Base-by-base conservation (phyloP, 2,888 invertebrate species). In the Yponomeuta malinellus region DNA sequence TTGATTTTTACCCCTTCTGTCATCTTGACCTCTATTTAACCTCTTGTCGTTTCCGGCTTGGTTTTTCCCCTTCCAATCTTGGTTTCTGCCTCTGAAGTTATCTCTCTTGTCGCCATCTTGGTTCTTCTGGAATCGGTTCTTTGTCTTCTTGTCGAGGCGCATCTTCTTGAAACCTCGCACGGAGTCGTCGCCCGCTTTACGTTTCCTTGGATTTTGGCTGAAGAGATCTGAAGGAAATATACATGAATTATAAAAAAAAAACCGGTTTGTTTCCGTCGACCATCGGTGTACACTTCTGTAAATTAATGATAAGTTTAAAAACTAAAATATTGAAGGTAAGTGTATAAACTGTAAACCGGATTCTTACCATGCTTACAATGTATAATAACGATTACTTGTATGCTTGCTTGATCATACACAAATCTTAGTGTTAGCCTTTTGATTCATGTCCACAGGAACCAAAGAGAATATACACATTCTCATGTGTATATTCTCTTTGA, bases 141-240 rank as follows among this genome's bases (percentile, higher is more conserved):
- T 80, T 1, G 86, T 72, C 75, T 89, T 91, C 72, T 86, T 90
- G 72, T 92, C 90, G 72, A 90, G 77, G 69, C 90, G 79, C 87
- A 90, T 87, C 74, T 90, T 92, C 73, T 92, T 92, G 75, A 90
- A 89, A 2, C 91, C 91, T 71, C 92, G 79, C 0, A 84, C 80
- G 63, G 82, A 80, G 69, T 84, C 85, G 63, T 86, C 88, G 8
- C 83, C 87, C 0, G 81, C 74, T 77, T 86, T 90, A 2, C 90
- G 79, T 76, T 91, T 91, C 52, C 83, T 85, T 10, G 83, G 77
- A 64, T 85, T 79, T 75, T 80, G 79, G 71, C 82, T 83, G 75
- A 92, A 92, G 3, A 92, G 83, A 82, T 92, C 92, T 90, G 78
- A 23, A 78, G 80, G 70, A 52, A 52, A 63, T 63, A 59, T 71